These are phyloP conservation scores for Clarias gariepinus DNA, from an alignment of 2,113 vertebrate species.

Conservation along the genomic window DNA sequence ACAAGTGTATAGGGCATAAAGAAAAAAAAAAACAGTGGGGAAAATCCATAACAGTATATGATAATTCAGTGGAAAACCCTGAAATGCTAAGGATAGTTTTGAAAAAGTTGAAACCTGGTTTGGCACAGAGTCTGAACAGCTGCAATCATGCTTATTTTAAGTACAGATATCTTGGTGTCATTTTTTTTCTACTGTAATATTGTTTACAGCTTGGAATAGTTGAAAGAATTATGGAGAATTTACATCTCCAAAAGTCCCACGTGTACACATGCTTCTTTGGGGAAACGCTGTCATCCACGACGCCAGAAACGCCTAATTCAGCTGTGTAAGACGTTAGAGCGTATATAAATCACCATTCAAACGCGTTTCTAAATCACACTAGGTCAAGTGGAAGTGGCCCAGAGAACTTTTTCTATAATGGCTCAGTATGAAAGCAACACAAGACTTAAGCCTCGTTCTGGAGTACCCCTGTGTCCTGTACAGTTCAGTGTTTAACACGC, in stretches of 20 bases:
- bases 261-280: slow-evolving; percentile 38
- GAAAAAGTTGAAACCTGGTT: slow-evolving; percentile 13
- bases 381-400: slow-evolving; percentile 56
- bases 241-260: slow-evolving; percentile 54
- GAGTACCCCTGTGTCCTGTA: background rate
- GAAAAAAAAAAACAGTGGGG: background rate
- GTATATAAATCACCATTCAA: slow-evolving; percentile 47
- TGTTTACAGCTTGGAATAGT: slow-evolving; percentile 49
- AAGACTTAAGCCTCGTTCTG: background rate
- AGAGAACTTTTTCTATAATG: slow-evolving; percentile 59
- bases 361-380: slow-evolving; percentile 56
- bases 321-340: slow-evolving; percentile 50
- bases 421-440: slow-evolving; percentile 59
- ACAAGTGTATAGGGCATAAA: background rate
- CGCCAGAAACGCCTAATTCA: slow-evolving; percentile 64
- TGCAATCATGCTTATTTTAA: slow-evolving; percentile 39
- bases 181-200: slow-evolving; percentile 47
- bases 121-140: slow-evolving; percentile 33
- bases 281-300: slow-evolving; percentile 56
- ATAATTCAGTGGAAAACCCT: slow-evolving; percentile 1
- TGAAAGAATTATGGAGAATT: slow-evolving; percentile 56
- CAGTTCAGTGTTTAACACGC: background rate
- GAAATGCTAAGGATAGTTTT: background rate
- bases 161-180: slow-evolving; percentile 46
- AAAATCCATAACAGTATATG: slow-evolving; percentile 3